Base-by-base conservation (phyloP, 1,140 invertebrate species). In the Macrosteles quadrilineatus region DNA sequence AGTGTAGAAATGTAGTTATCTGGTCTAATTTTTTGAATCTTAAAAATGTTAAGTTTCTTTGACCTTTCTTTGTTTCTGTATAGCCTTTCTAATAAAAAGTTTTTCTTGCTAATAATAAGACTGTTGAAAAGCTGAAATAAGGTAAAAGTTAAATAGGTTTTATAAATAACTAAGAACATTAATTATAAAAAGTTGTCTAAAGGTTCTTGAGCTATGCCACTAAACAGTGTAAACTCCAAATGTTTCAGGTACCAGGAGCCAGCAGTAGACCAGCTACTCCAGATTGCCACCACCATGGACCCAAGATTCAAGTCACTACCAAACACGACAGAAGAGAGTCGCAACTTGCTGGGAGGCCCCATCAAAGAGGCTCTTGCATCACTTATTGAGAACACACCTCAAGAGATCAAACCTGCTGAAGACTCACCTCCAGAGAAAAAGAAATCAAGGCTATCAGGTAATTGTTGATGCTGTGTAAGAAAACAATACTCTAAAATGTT, bases 231-330 rank as follows among this genome's bases (percentile, higher is more conserved):
- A n/a, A n/a, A n/a, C n/a, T n/a, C n/a, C n/a, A n/a, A n/a, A n/a
- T n/a, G n/a, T n/a, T n/a, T n/a, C 55, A 78, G 76, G 53, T 85
- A 85, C 36, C 74, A 76, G 0, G 80, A 83, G 62, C 64, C 70
- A 3, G 78, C 78, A 68, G 80, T 85, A 2, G 82, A 77, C 32
- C 68, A 81, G 12, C 69, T 84, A 19, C 74, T 85, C 36, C 82
- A 84, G 76, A 81, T 83, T 43, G 80, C 84, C 14, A 84, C 84
- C 17, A 80, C 80, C 27, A 72, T 85, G 17, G 84, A 85, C 79
- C 84, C 84, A 12, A 81, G 84, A 77, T 84, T 85, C 70, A 85
- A 84, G 73, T 78, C 81, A 70, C 75, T 85, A 21, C 80, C 83
- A 11, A 83, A 83, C 68, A 78, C 81, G 0, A 79, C 77, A 2